Evolutionary conservation across 2,888 invertebrate genomes (phyloP).

Genomic region (Cheilosia variabilis): DNA sequence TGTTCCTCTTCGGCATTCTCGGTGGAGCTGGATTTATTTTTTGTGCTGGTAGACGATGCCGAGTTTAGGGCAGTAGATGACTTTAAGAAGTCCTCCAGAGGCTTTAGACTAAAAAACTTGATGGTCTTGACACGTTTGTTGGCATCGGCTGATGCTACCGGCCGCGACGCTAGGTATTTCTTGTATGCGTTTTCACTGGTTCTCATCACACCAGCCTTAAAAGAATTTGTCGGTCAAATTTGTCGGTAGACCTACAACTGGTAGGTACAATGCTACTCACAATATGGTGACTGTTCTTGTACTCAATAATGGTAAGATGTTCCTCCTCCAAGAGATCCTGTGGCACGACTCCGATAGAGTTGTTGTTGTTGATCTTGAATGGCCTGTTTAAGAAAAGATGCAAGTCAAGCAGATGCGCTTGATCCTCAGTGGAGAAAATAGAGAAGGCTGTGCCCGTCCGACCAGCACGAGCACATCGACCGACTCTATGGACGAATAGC

Average conservation of each 20-base stretch:
- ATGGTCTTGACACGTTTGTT: conserved; percentile 92
- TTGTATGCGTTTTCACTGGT: conserved; percentile 95
- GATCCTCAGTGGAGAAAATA: conserved; percentile 94
- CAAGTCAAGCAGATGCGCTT: conserved; percentile 96
- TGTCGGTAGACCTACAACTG: not conserved
- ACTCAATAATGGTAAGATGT: conserved; percentile 89
- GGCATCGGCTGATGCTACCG: conserved; percentile 94
- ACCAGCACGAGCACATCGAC: conserved; percentile 98
- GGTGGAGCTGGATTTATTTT: conserved; percentile 85
- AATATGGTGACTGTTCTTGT: conserved; percentile 91
- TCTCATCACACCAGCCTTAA: conserved; percentile 87
- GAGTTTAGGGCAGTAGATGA: conserved; percentile 81
- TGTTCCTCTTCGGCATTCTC: conserved; percentile 78
- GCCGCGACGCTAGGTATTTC: conserved; percentile 94
- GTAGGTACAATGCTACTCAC: conserved; percentile 84
- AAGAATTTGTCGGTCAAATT: conserved; percentile 58
- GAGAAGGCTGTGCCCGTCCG: conserved; percentile 96
- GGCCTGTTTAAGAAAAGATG: conserved; percentile 95
- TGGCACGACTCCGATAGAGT: conserved; percentile 89
- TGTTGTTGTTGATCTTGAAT: conserved; percentile 84
- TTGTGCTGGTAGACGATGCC: conserved; percentile 80
- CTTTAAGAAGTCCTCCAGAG: conserved; percentile 81
- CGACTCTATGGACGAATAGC: conserved; percentile 98
- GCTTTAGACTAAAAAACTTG: conserved; percentile 87
- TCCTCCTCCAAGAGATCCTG: conserved; percentile 92